Percentiles rank a stretch among this genome's conserved stretches.
phyloP scores from a whole-genome alignment of 2,113 vertebrate genomes.

The Hippocampus guttulatus region DNA sequence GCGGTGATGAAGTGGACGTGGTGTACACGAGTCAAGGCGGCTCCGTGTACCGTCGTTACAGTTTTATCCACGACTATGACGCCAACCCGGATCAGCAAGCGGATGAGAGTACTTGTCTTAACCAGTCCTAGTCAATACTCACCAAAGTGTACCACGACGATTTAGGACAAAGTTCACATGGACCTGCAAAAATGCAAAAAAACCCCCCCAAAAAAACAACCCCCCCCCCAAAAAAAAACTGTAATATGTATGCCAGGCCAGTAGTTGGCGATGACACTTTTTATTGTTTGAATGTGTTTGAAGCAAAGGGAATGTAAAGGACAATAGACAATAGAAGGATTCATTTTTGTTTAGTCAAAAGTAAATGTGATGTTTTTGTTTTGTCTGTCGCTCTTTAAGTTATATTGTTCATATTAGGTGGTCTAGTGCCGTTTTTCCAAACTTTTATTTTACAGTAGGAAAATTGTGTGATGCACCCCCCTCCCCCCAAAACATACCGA shows the following conservation, averaged over 20 bases:
- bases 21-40: conserved; percentile 74
- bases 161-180: neutral
- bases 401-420: neutral
- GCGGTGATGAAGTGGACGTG: conserved; percentile 73
- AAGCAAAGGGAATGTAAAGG: neutral
- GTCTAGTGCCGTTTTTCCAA: neutral
- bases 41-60: conserved; percentile 64
- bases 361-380: neutral
- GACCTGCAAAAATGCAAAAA: neutral
- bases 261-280: neutral
- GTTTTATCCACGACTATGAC: conserved; percentile 59
- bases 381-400: neutral
- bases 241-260: neutral
- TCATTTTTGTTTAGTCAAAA: too few relatives aligned
- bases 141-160: neutral
- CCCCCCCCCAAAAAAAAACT: neutral
- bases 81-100: conserved; percentile 46
- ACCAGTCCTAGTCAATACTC: conserved; percentile 28
- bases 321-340: too few relatives aligned
- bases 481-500: too few relatives aligned
- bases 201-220: too few relatives aligned
- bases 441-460: neutral
- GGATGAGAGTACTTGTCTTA: conserved; percentile 50
- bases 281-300: neutral
- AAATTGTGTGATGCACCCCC: too few relatives aligned